Evolutionary conservation across 30 jellyfish, hydroid and myxozoan species (phyloP).

Genomic region (Aurelia coerulea): DNA sequence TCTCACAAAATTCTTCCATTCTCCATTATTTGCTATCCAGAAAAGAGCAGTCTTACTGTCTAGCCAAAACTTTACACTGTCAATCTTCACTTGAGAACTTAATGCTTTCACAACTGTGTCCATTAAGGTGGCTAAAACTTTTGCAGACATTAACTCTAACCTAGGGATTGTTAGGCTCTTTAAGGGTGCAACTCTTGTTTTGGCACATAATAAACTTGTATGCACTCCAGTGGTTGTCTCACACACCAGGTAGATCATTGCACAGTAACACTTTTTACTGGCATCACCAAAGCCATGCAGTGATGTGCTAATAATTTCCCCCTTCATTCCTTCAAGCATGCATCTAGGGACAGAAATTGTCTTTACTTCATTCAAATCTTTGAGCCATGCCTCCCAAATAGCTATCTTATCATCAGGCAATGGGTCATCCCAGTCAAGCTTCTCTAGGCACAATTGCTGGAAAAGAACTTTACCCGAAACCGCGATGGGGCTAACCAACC

Average conservation of each 20-base stretch:
- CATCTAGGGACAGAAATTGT: constrained; percentile 30
- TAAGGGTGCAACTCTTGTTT: background rate
- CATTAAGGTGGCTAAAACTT: too few species aligned
- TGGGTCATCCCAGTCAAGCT: constrained; percentile 10
- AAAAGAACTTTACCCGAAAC: constrained; percentile 55
- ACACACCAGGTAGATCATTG: constrained; percentile 9
- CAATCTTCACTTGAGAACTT: too few species aligned
- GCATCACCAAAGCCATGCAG: constrained; percentile 70
- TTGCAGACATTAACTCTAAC: too few species aligned
- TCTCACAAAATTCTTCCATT: too few species aligned
- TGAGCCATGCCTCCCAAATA: constrained; percentile 53
- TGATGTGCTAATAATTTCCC: constrained; percentile 24
- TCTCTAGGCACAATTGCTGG: constrained; percentile 51
- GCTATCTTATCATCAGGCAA: constrained; percentile 4
- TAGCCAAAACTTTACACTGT: too few species aligned
- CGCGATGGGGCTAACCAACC: constrained; percentile 47
- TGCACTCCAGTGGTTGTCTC: constrained; percentile 20
- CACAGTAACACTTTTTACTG: constrained; percentile 35
- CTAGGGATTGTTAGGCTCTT: too few species aligned
- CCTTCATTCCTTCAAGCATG: constrained; percentile 28
- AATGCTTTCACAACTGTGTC: too few species aligned
- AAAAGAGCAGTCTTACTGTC: too few species aligned
- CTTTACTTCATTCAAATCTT: constrained; percentile 27
- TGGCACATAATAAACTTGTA: constrained; percentile 7
- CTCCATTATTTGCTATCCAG: too few species aligned